These are phyloP conservation scores for Phylloscopus trochilus DNA, from an alignment of 2,113 vertebrate species.

Conservation along the genomic window DNA sequence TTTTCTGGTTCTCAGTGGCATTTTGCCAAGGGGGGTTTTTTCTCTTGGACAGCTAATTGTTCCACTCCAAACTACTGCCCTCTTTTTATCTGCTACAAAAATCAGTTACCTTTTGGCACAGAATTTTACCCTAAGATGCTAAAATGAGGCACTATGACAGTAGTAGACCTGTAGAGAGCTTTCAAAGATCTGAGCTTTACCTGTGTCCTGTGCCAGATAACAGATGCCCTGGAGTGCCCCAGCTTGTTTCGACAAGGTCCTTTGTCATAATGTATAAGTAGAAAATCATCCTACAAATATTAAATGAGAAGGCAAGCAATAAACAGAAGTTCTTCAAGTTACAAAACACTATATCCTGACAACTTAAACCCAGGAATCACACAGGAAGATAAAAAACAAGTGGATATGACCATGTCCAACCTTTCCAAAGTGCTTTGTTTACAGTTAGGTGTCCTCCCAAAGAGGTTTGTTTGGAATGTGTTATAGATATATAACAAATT, in stretches of 20 bases:
- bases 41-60: neutral
- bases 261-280: conserved; percentile 98
- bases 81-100: neutral
- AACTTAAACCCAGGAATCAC: neutral
- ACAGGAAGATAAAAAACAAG: neutral
- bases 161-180: neutral
- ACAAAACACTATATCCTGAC: neutral
- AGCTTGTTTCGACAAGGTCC: conserved; percentile 98
- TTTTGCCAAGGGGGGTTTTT: neutral
- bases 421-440: neutral
- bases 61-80: neutral
- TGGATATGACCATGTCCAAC: neutral
- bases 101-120: neutral
- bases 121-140: neutral
- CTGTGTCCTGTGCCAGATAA: conserved; percentile 99
- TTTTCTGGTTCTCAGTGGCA: neutral
- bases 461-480: neutral
- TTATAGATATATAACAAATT: neutral
- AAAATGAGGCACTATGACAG: neutral
- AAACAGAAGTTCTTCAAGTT: neutral
- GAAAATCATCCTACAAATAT: conserved; percentile 89
- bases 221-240: conserved; percentile 96
- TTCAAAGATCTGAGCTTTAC: conserved; percentile 63
- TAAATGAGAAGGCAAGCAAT: neutral
- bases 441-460: neutral